phyloP scores from a whole-genome alignment of 2,797 vertebrate species.

The Falco peregrinus region DNA sequence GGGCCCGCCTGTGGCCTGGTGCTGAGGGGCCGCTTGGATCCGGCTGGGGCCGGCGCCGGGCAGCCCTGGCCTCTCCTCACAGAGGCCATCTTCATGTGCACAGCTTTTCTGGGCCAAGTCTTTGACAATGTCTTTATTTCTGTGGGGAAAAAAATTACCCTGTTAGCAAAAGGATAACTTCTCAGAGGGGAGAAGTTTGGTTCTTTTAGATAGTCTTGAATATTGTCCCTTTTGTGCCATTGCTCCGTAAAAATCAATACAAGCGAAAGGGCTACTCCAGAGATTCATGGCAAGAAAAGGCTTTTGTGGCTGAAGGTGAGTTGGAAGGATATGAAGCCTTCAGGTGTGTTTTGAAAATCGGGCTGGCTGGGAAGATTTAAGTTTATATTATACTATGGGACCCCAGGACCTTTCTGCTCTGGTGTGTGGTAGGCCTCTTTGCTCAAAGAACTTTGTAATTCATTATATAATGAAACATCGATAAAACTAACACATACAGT shows the following conservation, averaged over 20 bases:
- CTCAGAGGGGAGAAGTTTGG: background rate
- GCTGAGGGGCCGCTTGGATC: fast-evolving
- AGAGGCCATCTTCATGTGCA: fast-evolving
- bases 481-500: background rate
- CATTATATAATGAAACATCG: background rate
- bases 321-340: background rate
- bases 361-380: background rate
- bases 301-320: background rate
- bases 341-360: background rate
- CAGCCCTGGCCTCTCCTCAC: background rate
- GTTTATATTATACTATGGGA: background rate
- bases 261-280: background rate
- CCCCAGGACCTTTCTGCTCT: background rate
- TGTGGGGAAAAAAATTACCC: background rate
- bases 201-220: background rate
- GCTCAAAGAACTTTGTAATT: background rate
- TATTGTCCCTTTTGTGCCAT: background rate
- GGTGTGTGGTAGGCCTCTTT: background rate
- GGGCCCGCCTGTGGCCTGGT: fast-evolving
- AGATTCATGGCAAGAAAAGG: background rate
- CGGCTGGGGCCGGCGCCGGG: fast-evolving
- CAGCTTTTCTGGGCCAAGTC: background rate
- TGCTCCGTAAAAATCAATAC: background rate
- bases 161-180: background rate
- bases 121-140: background rate